A percentile compares a stretch with the other conserved stretches of the same genome.
Evolutionary conservation across 64 coral and sea anemone species (phyloP).

Genomic region (Dendronephthya gigantea): DNA sequence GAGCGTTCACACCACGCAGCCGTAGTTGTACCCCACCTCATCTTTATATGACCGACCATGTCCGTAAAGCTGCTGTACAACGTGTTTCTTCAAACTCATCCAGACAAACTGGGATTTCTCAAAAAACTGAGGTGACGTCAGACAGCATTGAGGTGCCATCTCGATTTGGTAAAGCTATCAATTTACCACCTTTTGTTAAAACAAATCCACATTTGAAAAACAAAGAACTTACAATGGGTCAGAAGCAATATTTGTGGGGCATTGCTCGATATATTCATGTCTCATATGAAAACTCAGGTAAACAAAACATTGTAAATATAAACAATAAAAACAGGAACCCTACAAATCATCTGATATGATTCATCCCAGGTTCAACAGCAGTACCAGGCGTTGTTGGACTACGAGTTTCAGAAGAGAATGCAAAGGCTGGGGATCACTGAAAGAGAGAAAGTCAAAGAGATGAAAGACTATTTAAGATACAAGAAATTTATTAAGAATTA

Average conservation of each 20-base stretch:
- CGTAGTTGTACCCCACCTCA: conserved; percentile 47
- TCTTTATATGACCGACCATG: conserved; percentile 55
- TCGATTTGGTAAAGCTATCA: conserved; percentile 39
- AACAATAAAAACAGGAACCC: neutral
- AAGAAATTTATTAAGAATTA: conserved; percentile 75
- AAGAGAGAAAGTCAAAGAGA: conserved; percentile 58
- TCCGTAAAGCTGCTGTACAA: conserved; percentile 33
- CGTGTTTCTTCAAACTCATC: conserved; percentile 39
- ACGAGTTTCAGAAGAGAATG: conserved; percentile 66
- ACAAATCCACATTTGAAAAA: conserved; percentile 56
- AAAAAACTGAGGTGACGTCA: neutral
- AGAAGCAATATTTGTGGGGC: conserved; percentile 98
- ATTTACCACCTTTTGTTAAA: conserved; percentile 60
- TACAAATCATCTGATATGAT: neutral
- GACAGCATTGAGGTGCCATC: conserved; percentile 6
- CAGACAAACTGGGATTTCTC: conserved; percentile 56
- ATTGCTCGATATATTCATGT: conserved; percentile 78
- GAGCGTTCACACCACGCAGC: conserved; percentile 54
- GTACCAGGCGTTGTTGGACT: conserved; percentile 44
- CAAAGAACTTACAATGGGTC: conserved; percentile 61
- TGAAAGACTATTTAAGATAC: conserved; percentile 81
- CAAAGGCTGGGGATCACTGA: conserved; percentile 67
- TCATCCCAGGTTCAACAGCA: neutral
- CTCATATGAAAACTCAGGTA: conserved; percentile 59
- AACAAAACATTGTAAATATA: conserved; percentile 31